Evolutionary conservation across 2,888 invertebrate genomes (phyloP).

Genomic region (Cosmia trapezina): DNA sequence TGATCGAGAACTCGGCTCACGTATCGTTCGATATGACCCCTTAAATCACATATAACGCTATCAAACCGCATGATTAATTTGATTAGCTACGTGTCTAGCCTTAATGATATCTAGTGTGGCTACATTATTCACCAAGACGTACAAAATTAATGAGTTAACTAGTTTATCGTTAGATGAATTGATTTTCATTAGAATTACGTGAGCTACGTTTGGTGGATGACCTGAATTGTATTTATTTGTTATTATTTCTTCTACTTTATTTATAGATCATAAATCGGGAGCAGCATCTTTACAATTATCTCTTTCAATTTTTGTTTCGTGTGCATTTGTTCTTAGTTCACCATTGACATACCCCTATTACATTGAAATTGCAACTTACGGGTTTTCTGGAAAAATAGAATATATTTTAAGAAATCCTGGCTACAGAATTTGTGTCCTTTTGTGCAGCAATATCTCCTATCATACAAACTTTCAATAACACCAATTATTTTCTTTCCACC

Average conservation of each 20-base stretch:
- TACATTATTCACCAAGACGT: constrained; percentile 63
- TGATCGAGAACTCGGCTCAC: constrained; percentile 72
- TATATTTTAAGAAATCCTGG: not conserved
- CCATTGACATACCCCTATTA: not conserved
- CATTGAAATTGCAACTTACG: not conserved
- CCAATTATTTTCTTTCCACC: not conserved
- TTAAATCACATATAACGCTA: constrained; percentile 82
- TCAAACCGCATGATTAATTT: constrained; percentile 82
- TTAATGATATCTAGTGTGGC: constrained; percentile 68
- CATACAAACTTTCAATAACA: not conserved
- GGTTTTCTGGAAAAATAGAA: not conserved
- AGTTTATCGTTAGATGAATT: constrained; percentile 54
- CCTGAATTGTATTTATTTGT: constrained; percentile 3
- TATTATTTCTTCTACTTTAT: not conserved
- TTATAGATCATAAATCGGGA: not conserved
- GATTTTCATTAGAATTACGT: constrained; percentile 39
- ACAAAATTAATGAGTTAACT: constrained; percentile 64
- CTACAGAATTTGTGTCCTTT: not conserved
- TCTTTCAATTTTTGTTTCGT: not conserved
- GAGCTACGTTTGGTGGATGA: constrained; percentile 19
- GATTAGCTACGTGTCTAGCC: constrained; percentile 76
- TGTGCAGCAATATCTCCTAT: not conserved
- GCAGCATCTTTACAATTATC: too few species aligned
- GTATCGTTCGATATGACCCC: constrained; percentile 75
- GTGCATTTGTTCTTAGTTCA: not conserved